Evolutionary conservation across 1,140 invertebrate species (phyloP).

Genomic region (Zaprionus vittiger): DNA sequence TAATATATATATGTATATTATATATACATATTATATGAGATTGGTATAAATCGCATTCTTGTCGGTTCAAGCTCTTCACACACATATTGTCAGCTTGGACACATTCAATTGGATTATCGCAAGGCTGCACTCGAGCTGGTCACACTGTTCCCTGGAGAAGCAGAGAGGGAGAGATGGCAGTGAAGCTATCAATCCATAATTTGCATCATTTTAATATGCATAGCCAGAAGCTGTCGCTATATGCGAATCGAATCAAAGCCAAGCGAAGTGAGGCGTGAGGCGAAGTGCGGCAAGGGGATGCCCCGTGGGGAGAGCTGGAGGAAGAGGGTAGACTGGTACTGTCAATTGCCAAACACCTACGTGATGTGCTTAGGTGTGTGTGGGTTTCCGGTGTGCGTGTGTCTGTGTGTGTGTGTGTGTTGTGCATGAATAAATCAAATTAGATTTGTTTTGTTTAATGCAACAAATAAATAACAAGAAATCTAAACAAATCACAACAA

Average conservation of each 20-base stretch:
- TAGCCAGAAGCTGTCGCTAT: constrained; percentile 18
- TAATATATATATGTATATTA: no score
- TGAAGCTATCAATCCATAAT: constrained; percentile 44
- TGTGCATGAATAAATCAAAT: constrained; percentile 74
- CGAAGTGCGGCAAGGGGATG: background rate
- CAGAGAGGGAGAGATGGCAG: background rate
- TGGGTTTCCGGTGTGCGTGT: constrained; percentile 11
- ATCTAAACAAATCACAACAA: constrained; percentile 76
- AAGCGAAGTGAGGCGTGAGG: background rate
- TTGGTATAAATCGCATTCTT: background rate
- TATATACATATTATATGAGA: background rate
- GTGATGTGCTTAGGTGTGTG: background rate
- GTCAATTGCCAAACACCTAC: constrained; percentile 17
- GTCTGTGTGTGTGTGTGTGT: constrained; percentile 28
- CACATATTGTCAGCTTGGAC: constrained; percentile 5
- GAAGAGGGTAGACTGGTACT: background rate
- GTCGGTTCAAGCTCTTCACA: background rate
- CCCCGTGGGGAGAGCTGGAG: background rate
- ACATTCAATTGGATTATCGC: constrained; percentile 12
- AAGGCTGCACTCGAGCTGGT: background rate
- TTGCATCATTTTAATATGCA: constrained; percentile 74
- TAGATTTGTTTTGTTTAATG: constrained; percentile 75
- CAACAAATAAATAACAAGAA: constrained; percentile 80
- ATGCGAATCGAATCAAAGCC: constrained; percentile 7
- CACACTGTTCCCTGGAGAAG: constrained; percentile 6